Conservation (phyloP, 2,888 invertebrate genomes). For the Drosophila paramelanica region DNA sequence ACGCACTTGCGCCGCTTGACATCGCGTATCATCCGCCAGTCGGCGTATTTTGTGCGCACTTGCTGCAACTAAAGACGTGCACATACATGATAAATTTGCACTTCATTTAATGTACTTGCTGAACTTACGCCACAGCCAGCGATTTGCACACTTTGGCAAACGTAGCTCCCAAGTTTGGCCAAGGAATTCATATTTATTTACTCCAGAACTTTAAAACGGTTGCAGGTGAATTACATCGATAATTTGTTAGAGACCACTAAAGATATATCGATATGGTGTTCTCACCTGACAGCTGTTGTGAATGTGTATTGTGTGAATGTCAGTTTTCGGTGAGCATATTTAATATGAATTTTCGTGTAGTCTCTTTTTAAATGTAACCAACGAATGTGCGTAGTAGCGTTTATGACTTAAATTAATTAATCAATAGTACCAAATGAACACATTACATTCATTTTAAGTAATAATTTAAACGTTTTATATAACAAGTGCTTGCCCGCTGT, state of each 20-base stretch:
- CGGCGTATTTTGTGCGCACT: constrained; percentile 91
- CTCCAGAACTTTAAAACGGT: not conserved
- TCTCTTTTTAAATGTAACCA: constrained; percentile 7
- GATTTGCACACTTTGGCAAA: constrained; percentile 75
- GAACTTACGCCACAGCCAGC: constrained; percentile 80
- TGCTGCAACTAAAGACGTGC: constrained; percentile 88
- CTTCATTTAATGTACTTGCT: not conserved
- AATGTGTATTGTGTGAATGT: constrained; percentile 35
- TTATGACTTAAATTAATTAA: constrained; percentile 2
- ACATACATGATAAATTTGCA: not conserved
- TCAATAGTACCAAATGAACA: not conserved
- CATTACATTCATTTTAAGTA: constrained; percentile 52
- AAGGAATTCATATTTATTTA: constrained; percentile 75
- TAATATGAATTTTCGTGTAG: constrained; percentile 8
- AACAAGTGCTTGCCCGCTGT: constrained; percentile 49
- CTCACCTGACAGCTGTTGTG: constrained; percentile 46
- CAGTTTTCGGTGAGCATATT: constrained; percentile 42
- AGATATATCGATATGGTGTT: constrained; percentile 4
- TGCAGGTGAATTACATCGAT: constrained; percentile 18
- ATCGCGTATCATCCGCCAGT: constrained; percentile 94
- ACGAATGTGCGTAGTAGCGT: constrained; percentile 1
- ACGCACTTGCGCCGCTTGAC: constrained; percentile 92
- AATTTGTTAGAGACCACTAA: not conserved
- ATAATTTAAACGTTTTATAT: constrained; percentile 64
- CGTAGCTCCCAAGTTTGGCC: constrained; percentile 63